phyloP scores from a whole-genome alignment of 2,888 invertebrate species.

The Patella ulyssiponensis region DNA sequence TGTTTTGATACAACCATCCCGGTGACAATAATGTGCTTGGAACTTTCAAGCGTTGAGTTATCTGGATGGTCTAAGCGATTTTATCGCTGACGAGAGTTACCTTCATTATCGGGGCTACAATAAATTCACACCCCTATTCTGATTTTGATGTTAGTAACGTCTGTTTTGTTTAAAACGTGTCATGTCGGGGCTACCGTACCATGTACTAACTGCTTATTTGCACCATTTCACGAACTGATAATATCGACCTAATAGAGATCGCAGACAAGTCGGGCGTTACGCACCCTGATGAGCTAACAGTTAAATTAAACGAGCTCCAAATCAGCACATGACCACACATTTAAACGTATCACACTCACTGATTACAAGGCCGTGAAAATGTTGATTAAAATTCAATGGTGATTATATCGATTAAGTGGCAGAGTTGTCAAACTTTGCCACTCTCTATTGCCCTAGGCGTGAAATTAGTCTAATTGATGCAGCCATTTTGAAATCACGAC shows the following conservation, averaged over 20 bases:
- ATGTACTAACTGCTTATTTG: neutral
- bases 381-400: neutral
- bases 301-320: neutral
- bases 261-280: neutral
- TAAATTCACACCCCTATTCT: too few species aligned
- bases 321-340: neutral
- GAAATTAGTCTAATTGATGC: conserved; percentile 11
- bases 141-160: neutral
- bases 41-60: too few species aligned
- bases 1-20: too few species aligned
- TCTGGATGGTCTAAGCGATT: too few species aligned
- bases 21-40: too few species aligned
- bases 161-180: conserved; percentile 5
- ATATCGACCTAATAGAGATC: neutral
- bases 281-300: neutral
- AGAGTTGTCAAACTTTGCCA: conserved; percentile 13
- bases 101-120: too few species aligned
- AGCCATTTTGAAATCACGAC: conserved; percentile 3
- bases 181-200: neutral
- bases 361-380: conserved; percentile 9
- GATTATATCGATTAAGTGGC: conserved; percentile 12
- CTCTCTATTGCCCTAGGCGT: conserved; percentile 1
- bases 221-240: neutral
- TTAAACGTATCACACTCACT: conserved; percentile 2
- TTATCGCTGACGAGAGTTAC: too few species aligned